Conservation (phyloP, 1,140 invertebrate genomes). For the Pomacea maculata region DNA sequence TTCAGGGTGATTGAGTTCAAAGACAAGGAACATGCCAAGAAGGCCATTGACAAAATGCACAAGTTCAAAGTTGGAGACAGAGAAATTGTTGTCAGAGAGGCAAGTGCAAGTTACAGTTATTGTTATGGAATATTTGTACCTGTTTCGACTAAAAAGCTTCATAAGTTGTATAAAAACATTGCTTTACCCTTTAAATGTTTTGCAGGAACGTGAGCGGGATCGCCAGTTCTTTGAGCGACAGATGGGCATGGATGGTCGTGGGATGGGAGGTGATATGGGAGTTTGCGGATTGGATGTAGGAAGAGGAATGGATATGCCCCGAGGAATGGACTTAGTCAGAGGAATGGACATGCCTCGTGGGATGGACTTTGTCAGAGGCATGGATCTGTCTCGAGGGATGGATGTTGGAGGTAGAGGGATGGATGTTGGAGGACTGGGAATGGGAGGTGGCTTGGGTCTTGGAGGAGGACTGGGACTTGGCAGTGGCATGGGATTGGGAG, state of each 20-base stretch:
- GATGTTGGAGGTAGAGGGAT: conserved; percentile 25
- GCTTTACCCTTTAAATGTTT: neutral
- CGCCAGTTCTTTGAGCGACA: conserved; percentile 14
- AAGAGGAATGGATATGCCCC: conserved; percentile 16
- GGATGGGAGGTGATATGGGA: conserved; percentile 13
- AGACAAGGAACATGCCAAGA: conserved; percentile 85
- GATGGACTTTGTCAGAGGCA: conserved; percentile 34
- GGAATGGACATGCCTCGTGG: conserved; percentile 1
- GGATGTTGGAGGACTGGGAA: conserved; percentile 28
- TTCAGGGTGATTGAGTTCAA: conserved; percentile 89
- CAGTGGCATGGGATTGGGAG: conserved; percentile 49
- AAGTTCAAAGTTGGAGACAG: conserved; percentile 92
- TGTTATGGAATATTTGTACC: neutral
- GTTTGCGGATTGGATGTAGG: neutral
- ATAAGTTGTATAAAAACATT: neutral
- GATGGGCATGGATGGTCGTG: conserved; percentile 2
- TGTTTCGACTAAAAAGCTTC: neutral
- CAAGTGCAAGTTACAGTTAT: conserved; percentile 58
- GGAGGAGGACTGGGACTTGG: conserved; percentile 33
- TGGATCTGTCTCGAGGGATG: conserved; percentile 41
- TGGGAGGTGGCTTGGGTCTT: conserved; percentile 13
- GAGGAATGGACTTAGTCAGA: neutral
- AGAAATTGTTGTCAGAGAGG: conserved; percentile 94
- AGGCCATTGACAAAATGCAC: conserved; percentile 96
- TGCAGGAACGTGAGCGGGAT: conserved; percentile 20